Evolutionary conservation across 1,140 invertebrate genomes (phyloP).

Genomic region (Batillaria attramentaria): DNA sequence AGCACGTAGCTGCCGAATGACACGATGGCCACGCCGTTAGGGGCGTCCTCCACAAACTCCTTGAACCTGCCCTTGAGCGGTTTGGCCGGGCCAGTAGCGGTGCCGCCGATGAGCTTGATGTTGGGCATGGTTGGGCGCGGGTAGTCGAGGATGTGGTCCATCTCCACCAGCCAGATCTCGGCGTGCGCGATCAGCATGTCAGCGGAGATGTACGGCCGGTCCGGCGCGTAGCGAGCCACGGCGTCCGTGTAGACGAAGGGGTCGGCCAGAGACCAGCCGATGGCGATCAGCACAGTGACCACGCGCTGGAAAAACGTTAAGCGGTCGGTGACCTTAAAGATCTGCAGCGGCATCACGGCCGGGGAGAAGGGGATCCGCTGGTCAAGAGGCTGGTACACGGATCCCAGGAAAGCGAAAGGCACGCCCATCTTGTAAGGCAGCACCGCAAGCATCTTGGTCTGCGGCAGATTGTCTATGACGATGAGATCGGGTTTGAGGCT

Average conservation of each 20-base stretch:
- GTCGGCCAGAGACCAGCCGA: slow-evolving; percentile 3
- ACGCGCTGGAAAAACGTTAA: slow-evolving; percentile 33
- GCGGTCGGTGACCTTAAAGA: slow-evolving; percentile 23
- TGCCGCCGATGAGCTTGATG: slow-evolving; percentile 42
- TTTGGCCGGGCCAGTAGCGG: slow-evolving; percentile 26
- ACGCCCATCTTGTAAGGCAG: slow-evolving; percentile 37
- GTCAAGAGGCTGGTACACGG: background rate
- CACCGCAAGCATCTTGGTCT: slow-evolving; percentile 27
- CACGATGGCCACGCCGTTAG: slow-evolving; percentile 44
- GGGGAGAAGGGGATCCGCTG: slow-evolving; percentile 28
- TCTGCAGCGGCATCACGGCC: slow-evolving; percentile 19
- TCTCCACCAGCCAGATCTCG: slow-evolving; percentile 39
- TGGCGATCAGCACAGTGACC: slow-evolving; percentile 11
- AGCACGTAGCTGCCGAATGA: slow-evolving; percentile 47
- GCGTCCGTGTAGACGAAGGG: slow-evolving; percentile 15
- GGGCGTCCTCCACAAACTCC: slow-evolving; percentile 37
- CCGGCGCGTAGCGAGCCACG: slow-evolving; percentile 32
- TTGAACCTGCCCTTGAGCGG: slow-evolving; percentile 21
- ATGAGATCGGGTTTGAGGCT: slow-evolving; percentile 24
- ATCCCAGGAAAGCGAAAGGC: slow-evolving; percentile 34
- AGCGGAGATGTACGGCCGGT: slow-evolving; percentile 26
- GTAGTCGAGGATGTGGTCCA: slow-evolving; percentile 44
- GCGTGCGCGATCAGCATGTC: slow-evolving; percentile 27
- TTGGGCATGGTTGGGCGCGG: slow-evolving; percentile 44
- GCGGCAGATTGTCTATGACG: slow-evolving; percentile 33